phyloP scores from a whole-genome alignment of 2,888 invertebrate species.

The Heliconius aoede region DNA sequence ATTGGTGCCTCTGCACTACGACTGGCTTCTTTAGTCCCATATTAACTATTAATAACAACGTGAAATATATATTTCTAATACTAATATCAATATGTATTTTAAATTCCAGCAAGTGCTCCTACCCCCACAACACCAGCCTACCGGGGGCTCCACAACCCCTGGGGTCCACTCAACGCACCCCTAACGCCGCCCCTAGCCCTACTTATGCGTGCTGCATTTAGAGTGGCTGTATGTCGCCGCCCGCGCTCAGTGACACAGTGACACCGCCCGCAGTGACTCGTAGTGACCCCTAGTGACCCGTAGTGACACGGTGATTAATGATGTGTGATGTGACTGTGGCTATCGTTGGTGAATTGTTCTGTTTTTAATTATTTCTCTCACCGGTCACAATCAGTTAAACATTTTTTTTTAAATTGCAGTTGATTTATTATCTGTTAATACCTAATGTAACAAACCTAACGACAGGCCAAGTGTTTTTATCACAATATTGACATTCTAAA shows the following conservation, averaged over 20 bases:
- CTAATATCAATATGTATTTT: not conserved
- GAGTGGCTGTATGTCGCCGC: constrained; percentile 36
- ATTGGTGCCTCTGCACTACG: too few relatives aligned
- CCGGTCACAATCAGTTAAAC: not conserved
- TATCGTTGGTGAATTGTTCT: not conserved
- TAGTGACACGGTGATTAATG: not conserved
- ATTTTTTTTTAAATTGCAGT: not conserved
- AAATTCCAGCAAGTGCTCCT: constrained; percentile 61
- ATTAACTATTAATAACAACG: too few relatives aligned
- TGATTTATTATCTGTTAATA: not conserved
- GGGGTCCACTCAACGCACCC: constrained; percentile 64
- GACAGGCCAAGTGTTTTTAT: constrained; percentile 5
- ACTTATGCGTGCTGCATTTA: constrained; percentile 45
- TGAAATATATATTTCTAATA: not conserved
- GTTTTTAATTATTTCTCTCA: not conserved
- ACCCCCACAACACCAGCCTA: constrained; percentile 59
- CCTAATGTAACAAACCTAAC: not conserved
- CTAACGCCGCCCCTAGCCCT: constrained; percentile 54
- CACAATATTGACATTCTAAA: constrained; percentile 32
- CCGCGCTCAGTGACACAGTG: constrained; percentile 53
- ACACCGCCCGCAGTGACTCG: constrained; percentile 34
- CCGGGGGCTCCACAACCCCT: constrained; percentile 62
- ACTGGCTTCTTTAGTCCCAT: too few relatives aligned
- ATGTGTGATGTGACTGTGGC: constrained; percentile 2
- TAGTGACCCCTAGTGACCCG: constrained; percentile 11